These are phyloP conservation scores for Aphidius ervi DNA, from an alignment of 1,140 invertebrate species.

Conservation along the genomic window DNA sequence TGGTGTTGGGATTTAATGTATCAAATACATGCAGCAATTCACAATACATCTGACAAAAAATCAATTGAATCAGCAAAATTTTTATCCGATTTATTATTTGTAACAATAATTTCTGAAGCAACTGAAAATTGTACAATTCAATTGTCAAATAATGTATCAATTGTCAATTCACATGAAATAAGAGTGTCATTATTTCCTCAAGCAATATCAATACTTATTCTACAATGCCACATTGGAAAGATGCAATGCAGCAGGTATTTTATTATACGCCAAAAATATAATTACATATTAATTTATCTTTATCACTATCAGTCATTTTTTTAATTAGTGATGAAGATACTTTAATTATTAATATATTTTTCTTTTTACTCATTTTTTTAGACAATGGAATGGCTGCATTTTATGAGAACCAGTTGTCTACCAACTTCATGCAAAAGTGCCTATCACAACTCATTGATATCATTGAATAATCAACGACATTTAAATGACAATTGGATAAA, in stretches of 20 bases:
- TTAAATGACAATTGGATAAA: conserved; percentile 26
- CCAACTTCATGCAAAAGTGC: conserved; percentile 31
- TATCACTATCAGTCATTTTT: conserved; percentile 10
- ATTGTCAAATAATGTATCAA: conserved; percentile 26
- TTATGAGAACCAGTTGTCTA: conserved; percentile 39
- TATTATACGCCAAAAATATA: too few species aligned
- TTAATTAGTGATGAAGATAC: background rate
- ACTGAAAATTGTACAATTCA: conserved; percentile 43
- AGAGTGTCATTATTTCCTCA: conserved; percentile 45
- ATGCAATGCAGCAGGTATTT: conserved; percentile 35
- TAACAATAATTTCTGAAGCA: conserved; percentile 56
- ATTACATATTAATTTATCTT: too few species aligned
- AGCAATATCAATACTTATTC: conserved; percentile 32
- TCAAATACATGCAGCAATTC: conserved; percentile 52
- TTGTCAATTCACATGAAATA: conserved; percentile 29
- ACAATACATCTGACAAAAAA: conserved; percentile 32
- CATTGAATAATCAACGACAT: conserved; percentile 22
- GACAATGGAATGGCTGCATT: conserved; percentile 53
- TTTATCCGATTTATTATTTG: conserved; percentile 58
- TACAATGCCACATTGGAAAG: conserved; percentile 31
- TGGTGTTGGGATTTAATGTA: conserved; percentile 59
- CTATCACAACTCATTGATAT: conserved; percentile 34
- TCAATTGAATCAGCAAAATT: conserved; percentile 38
- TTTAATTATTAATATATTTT: conserved; percentile 5
- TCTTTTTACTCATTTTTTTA: conserved; percentile 31